These are phyloP conservation scores for Euleptes europaea DNA, from an alignment of 2,113 vertebrate genomes.

Conservation along the genomic window DNA sequence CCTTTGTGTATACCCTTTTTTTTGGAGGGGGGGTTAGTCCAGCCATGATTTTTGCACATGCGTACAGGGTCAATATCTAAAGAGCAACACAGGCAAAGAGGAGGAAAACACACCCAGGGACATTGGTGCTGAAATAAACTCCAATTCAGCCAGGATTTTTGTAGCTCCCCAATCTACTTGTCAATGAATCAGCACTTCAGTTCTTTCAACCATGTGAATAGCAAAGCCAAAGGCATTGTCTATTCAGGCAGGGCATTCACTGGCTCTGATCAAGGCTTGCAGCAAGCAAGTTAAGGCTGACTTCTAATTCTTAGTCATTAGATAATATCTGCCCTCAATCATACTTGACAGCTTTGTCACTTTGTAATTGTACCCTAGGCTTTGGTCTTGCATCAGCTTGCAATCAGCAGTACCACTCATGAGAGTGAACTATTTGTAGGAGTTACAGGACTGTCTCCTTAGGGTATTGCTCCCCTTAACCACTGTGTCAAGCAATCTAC, in stretches of 20 bases:
- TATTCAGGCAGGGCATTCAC: not conserved
- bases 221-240: not conserved
- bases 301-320: not conserved
- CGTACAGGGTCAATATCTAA: no score
- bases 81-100: no score
- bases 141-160: no score
- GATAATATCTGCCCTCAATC: not conserved
- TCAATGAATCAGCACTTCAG: no score
- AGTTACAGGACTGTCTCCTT: not conserved
- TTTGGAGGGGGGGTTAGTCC: no score
- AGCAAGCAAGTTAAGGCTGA: not conserved
- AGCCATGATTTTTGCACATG: no score
- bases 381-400: fast-evolving
- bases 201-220: no score
- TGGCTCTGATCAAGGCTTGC: fast-evolving
- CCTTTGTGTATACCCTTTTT: no score
- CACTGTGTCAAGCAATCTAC: not conserved
- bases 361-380: not conserved
- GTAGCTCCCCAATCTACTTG: no score
- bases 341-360: not conserved
- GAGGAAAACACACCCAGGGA: no score
- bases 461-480: not conserved
- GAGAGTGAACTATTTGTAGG: not conserved
- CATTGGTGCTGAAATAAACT: no score
- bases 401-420: not conserved